Percentiles rank a stretch among this genome's conserved stretches.
These are phyloP conservation scores for Lota lota DNA, from an alignment of 2,113 vertebrate genomes.

Conservation along the genomic window DNA sequence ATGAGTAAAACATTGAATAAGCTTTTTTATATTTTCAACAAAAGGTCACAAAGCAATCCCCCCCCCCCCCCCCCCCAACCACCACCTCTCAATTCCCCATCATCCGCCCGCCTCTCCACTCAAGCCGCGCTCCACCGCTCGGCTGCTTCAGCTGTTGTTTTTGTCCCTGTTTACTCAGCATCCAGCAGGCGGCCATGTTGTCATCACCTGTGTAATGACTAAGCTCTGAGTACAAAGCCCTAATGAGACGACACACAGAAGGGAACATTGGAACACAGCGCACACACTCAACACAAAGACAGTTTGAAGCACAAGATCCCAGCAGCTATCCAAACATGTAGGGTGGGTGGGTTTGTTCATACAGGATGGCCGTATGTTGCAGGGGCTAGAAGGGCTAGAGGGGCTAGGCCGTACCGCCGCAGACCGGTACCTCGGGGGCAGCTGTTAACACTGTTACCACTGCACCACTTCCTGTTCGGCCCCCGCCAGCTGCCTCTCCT, in stretches of 20 bases:
- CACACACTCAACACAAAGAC: slow-evolving; percentile 33
- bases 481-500: slow-evolving; percentile 81
- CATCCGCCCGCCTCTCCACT: background rate
- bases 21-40: slow-evolving; percentile 15
- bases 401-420: no score
- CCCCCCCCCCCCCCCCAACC: slow-evolving; percentile 13
- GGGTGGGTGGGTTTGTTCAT: slow-evolving; percentile 39
- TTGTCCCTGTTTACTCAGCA: slow-evolving; percentile 66
- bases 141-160: slow-evolving; percentile 67
- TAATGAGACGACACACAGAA: slow-evolving; percentile 73
- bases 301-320: slow-evolving; percentile 54
- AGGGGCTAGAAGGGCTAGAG: slow-evolving; percentile 37
- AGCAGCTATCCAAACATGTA: slow-evolving; percentile 76
- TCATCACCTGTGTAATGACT: slow-evolving; percentile 82
- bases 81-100: no score
- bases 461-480: slow-evolving; percentile 77
- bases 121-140: background rate
- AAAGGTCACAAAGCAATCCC: slow-evolving; percentile 31
- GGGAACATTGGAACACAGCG: slow-evolving; percentile 36
- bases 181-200: slow-evolving; percentile 67
- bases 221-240: slow-evolving; percentile 69
- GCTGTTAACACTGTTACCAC: slow-evolving; percentile 82
- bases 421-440: slow-evolving; percentile 39
- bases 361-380: slow-evolving; percentile 64
- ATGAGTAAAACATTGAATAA: slow-evolving; percentile 9